Base-by-base conservation (phyloP, 2,888 invertebrate species). In the Ceraclea dissimilis region DNA sequence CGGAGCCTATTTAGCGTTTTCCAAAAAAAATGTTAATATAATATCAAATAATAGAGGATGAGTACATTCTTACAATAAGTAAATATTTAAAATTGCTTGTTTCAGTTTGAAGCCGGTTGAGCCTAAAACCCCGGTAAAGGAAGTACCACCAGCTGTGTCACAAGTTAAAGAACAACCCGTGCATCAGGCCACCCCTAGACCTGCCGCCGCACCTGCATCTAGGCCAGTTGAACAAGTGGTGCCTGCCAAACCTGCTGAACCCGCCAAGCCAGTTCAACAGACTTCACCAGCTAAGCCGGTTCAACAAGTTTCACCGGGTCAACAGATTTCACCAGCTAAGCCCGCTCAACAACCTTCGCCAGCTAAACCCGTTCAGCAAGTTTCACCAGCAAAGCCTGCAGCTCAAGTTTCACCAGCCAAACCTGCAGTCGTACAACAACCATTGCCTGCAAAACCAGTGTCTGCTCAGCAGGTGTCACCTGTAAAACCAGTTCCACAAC, bases 91-190 rank as follows among this genome's bases (percentile, higher is more conserved):
- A 26, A 26, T 8, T 39, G 39, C 2, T 39, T 39, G 16, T 39
- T 39, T 39, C 39, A 39, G 39, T 13, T 39, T 39, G 39, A 39
- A 39, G 13, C 39, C 39, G 13, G 39, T 13, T 39, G 39, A 39
- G 16, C 39, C 39, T 16, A 39, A 39, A 39, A 39, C 39, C 13
- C 39, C 57, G 13, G 48, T 47, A 11, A 61, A 54, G 20, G 54
- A 57, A 31, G 33, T 22, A 6, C n/a, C 54, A 21, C 46, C 46
- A 10, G 33, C 17, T 39, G 39, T 20, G 54, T 53, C 55, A 18
- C 18, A 6, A 5, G 60, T 58, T 13, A 46, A 54, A 20, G 57
- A 60, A 11, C 56, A 55, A 10, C 51, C 60, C 1, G 50, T 52
- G 2, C 51, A 58, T 19, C 56, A 26, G 43, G 34, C 44, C 11